Evolutionary conservation across 2,113 vertebrate genomes (phyloP).

Genomic region (Engraulis encrasicolus): DNA sequence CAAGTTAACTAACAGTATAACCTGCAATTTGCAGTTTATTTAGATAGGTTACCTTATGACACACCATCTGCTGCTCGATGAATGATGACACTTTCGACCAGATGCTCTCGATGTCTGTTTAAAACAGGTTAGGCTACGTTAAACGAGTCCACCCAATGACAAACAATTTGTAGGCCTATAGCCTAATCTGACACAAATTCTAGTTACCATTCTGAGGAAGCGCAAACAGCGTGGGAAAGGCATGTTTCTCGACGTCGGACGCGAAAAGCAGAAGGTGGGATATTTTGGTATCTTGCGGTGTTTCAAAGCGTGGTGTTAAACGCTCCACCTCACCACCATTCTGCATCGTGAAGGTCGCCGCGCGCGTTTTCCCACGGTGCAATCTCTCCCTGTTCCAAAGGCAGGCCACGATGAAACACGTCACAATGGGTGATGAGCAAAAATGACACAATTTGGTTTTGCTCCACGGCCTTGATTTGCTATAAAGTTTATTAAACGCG

Average conservation of each 20-base stretch:
- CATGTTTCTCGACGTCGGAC: slow-evolving; percentile 41
- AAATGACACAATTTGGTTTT: too few relatives aligned
- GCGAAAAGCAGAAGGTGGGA: slow-evolving; percentile 41
- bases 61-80: slow-evolving; percentile 70
- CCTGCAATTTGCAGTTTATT: too few relatives aligned
- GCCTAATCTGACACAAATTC: not conserved
- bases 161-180: too few relatives aligned
- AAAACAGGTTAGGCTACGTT: not conserved
- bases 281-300: not conserved
- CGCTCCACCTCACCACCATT: not conserved
- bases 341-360: not conserved
- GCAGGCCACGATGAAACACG: not conserved
- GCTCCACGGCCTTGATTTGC: not conserved
- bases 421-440: too few relatives aligned
- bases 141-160: not conserved
- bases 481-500: too few relatives aligned
- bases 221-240: slow-evolving; percentile 45
- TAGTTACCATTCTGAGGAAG: slow-evolving; percentile 59
- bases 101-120: slow-evolving; percentile 73
- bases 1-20: too few relatives aligned
- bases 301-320: not conserved
- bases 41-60: slow-evolving; percentile 73
- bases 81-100: slow-evolving; percentile 77
- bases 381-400: too few relatives aligned
- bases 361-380: not conserved